Base-by-base conservation (phyloP, 2,888 invertebrate species). In the Eurytoma californica region DNA sequence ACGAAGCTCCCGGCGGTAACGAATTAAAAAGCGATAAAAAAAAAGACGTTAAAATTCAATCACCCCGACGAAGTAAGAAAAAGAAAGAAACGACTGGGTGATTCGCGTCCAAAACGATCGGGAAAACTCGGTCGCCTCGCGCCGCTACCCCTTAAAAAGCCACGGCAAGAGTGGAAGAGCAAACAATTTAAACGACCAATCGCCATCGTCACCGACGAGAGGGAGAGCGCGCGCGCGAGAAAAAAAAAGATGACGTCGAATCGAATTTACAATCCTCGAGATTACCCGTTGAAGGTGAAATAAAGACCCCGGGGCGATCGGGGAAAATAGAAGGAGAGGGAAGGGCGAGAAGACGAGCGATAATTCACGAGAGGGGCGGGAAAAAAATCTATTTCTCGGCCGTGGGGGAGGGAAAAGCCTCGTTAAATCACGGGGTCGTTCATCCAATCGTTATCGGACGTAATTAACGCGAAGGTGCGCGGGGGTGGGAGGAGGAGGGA, bases 391-490 rank as follows among this genome's bases (percentile, higher is more conserved):
- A 39, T 39, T 39, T 39, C 39, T 39, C 39, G 39, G 39, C 7
- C 7, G 39, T 7, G 39, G 39, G 39, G 7, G 39, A 39, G 39
- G 39, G 39, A 39, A 39, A 39, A 39, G 47, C 58, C 55, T 63
- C 70, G 73, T 81, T 83, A 63, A 63, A 63, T 47, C 63, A 63
- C 39, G 39, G 63, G 18, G 63, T 47, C 47, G 63, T 82, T 80
- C 82, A 47, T n/a, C 63, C 82, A 83, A 83, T 85, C 84, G 82
- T 85, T 86, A 85, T 82, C 83, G 80, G 77, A 20, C 57, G 83
- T 83, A 85, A 86, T 86, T 86, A 86, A 86, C 83, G 84, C 83
- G 76, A 72, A 82, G 66, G 68, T 58, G 81, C 70, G 70, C 61
- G n/a, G 28, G 9, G 39, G 39, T 7, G 7, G 39, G 9, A 9